Evolutionary conservation across 2,113 vertebrate species (phyloP).

Genomic region (Tenebrosternarchus preto): DNA sequence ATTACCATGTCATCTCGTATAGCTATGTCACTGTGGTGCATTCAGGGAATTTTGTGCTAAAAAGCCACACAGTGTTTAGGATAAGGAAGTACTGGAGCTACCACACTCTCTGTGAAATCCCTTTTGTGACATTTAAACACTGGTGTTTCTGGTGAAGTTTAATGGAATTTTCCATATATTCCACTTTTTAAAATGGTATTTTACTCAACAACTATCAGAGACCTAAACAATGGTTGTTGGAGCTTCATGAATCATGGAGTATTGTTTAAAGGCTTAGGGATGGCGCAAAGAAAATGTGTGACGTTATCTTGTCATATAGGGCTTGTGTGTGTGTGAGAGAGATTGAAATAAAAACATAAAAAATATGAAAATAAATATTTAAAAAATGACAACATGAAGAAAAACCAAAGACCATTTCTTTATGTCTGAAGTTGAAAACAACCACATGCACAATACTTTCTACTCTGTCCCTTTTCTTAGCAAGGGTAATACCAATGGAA

Average conservation of each 20-base stretch:
- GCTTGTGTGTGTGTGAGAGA: no score
- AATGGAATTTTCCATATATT: no score
- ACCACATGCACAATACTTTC: neutral
- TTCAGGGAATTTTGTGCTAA: neutral
- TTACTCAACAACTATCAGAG: no score
- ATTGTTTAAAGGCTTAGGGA: neutral
- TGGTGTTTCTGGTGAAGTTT: no score
- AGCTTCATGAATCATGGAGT: neutral
- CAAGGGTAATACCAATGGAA: slow-evolving; percentile 63
- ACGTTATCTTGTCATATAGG: neutral
- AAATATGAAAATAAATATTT: no score
- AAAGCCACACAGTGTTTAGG: no score
- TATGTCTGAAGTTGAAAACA: neutral
- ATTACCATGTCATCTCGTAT: neutral
- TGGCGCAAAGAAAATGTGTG: neutral
- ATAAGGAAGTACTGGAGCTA: no score
- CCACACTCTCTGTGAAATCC: no score
- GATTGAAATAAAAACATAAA: neutral
- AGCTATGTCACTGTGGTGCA: neutral
- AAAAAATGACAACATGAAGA: no score
- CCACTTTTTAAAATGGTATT: no score
- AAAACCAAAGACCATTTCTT: no score
- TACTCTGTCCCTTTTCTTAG: slow-evolving; percentile 57
- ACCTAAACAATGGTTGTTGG: neutral
- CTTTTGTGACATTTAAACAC: no score